phyloP scores from a whole-genome alignment of 2,797 vertebrate genomes.

The Denticeps clupeoides region DNA sequence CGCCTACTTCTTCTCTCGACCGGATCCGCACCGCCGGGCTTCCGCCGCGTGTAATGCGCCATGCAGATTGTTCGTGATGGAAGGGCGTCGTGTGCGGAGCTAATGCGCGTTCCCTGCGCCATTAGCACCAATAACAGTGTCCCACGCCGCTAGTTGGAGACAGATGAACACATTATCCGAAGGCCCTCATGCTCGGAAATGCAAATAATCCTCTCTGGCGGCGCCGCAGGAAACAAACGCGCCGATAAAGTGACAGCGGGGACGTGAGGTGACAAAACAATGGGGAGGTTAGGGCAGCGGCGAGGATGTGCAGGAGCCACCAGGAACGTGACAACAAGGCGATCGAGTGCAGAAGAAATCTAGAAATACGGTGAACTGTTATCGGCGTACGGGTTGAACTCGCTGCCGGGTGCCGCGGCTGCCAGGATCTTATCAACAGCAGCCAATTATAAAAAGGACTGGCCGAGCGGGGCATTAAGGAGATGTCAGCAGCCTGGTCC shows the following conservation, averaged over 20 bases:
- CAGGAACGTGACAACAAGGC: too few relatives aligned
- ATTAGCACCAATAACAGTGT: constrained; percentile 41
- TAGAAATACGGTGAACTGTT: too few relatives aligned
- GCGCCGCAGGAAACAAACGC: too few relatives aligned
- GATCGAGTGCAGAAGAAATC: too few relatives aligned
- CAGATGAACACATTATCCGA: constrained; percentile 27
- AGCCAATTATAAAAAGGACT: constrained; percentile 56
- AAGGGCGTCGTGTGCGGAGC: constrained; percentile 25
- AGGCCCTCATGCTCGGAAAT: constrained; percentile 6
- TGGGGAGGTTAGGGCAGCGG: too few relatives aligned
- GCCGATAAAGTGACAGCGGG: too few relatives aligned
- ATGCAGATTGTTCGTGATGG: constrained; percentile 20
- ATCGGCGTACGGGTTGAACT: too few relatives aligned
- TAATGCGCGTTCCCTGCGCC: constrained; percentile 34
- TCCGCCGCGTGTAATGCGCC: constrained; percentile 22
- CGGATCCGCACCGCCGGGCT: too few relatives aligned
- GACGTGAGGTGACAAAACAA: too few relatives aligned
- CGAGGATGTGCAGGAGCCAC: too few relatives aligned
- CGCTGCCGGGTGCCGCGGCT: constrained; percentile 31
- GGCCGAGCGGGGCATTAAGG: constrained; percentile 42
- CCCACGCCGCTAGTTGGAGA: constrained; percentile 40
- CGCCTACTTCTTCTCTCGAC: too few relatives aligned
- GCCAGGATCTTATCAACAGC: constrained; percentile 58
- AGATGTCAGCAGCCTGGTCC: constrained; percentile 58
- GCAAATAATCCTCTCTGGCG: constrained; percentile 6